A percentile compares a stretch with the other conserved stretches of the same genome.
phyloP scores from a whole-genome alignment of 2,888 invertebrate species.

The Andricus curvator region DNA sequence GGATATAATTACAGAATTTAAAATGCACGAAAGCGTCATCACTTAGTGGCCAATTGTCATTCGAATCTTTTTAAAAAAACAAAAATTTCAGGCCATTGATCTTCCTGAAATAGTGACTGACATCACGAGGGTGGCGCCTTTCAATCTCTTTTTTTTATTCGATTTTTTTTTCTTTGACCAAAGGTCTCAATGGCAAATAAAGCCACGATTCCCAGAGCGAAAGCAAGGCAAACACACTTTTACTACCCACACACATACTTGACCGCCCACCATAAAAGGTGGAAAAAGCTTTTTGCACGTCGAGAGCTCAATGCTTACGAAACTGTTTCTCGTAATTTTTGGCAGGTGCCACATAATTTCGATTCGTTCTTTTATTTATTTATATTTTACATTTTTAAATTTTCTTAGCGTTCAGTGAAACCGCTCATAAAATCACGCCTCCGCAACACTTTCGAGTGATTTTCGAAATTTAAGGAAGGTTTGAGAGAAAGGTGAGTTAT shows the following conservation, averaged over 20 bases:
- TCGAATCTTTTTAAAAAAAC: slow-evolving; percentile 2
- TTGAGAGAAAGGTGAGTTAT: background rate
- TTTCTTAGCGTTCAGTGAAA: background rate
- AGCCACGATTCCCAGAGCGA: slow-evolving; percentile 23
- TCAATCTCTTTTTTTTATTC: slow-evolving; percentile 41
- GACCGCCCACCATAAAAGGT: slow-evolving; percentile 40
- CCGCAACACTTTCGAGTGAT: background rate
- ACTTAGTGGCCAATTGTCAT: slow-evolving; percentile 31
- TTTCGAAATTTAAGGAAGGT: background rate
- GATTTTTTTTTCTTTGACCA: slow-evolving; percentile 12
- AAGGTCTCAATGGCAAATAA: slow-evolving; percentile 35
- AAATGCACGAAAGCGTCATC: slow-evolving; percentile 6
- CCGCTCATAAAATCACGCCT: slow-evolving; percentile 28
- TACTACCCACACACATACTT: slow-evolving; percentile 12
- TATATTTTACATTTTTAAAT: background rate
- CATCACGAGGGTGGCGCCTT: slow-evolving; percentile 59
- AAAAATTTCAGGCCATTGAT: slow-evolving; percentile 36
- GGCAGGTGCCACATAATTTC: slow-evolving; percentile 21
- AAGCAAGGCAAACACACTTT: slow-evolving; percentile 26
- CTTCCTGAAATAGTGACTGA: slow-evolving; percentile 54
- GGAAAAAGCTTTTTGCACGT: slow-evolving; percentile 41
- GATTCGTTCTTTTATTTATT: slow-evolving; percentile 14
- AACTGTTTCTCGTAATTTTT: slow-evolving; percentile 31
- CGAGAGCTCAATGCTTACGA: slow-evolving; percentile 24
- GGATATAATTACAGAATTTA: background rate